These are phyloP conservation scores for Atlantisia rogersi DNA, from an alignment of 2,113 vertebrate genomes.

Conservation along the genomic window DNA sequence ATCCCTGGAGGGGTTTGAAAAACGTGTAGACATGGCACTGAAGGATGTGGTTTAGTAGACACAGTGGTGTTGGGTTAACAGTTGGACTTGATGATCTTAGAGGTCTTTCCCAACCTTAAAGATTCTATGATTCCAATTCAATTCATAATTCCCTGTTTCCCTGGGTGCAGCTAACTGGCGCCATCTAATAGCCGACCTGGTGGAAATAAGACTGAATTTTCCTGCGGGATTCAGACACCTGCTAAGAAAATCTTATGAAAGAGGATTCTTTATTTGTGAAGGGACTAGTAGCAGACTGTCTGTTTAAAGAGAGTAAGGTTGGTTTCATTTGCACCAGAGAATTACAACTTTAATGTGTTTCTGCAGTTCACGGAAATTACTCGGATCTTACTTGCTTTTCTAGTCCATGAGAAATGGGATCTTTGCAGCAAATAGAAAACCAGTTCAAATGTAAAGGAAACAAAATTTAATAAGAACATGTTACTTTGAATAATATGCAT, in stretches of 20 bases:
- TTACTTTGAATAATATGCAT: neutral
- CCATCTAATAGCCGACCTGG: neutral
- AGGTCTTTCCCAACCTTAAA: too few species aligned
- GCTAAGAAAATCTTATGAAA: neutral
- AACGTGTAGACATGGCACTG: too few species aligned
- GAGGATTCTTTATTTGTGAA: neutral
- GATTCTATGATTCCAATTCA: neutral
- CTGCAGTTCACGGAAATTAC: neutral
- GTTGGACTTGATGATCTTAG: too few species aligned
- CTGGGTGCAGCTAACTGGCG: neutral
- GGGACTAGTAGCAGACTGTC: neutral
- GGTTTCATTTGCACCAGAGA: neutral
- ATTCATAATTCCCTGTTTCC: neutral
- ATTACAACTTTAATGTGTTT: neutral
- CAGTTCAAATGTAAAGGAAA: slow-evolving; percentile 2
- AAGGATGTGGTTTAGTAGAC: too few species aligned
- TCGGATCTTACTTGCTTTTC: neutral
- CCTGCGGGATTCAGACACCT: neutral
- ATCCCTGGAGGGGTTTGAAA: too few species aligned
- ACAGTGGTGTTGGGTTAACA: too few species aligned
- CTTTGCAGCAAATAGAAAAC: neutral
- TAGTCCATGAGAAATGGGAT: neutral
- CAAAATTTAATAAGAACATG: slow-evolving; percentile 3
- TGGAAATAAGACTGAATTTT: neutral
- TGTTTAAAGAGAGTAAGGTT: neutral